These are phyloP conservation scores for Reticulitermes lucifugus DNA, from an alignment of 2,888 invertebrate species.

Conservation along the genomic window DNA sequence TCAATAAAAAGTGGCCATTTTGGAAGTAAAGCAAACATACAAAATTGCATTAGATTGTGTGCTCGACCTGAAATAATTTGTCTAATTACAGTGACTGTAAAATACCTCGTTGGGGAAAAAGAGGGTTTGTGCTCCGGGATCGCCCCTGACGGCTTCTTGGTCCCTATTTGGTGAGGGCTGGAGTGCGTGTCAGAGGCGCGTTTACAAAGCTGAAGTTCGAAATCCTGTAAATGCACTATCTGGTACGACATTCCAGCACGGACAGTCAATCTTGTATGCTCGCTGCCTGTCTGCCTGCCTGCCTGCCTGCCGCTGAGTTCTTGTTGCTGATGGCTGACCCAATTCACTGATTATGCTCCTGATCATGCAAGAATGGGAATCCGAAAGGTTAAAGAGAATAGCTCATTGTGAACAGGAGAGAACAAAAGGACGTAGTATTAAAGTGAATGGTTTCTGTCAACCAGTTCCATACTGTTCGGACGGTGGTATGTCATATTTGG, in stretches of 20 bases:
- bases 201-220: constrained; percentile 81
- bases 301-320: too few relatives aligned
- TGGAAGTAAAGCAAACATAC: too few relatives aligned
- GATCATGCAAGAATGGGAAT: too few relatives aligned
- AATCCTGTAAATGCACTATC: constrained; percentile 99
- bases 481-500: too few relatives aligned
- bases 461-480: too few relatives aligned
- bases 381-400: too few relatives aligned
- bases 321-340: too few relatives aligned
- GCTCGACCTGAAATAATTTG: background rate
- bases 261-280: constrained; percentile 13
- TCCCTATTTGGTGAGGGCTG: constrained; percentile 61
- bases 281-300: background rate
- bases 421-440: too few relatives aligned
- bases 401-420: too few relatives aligned
- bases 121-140: background rate
- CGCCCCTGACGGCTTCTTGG: constrained; percentile 6
- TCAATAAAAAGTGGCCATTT: too few relatives aligned
- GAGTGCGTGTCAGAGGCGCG: constrained; percentile 98
- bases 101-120: background rate
- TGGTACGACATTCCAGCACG: constrained; percentile 91
- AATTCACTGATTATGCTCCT: too few relatives aligned
- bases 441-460: too few relatives aligned
- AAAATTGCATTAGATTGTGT: background rate
- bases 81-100: background rate